Base-by-base conservation (phyloP, 2,797 vertebrate genomes). In the Taeniopygia guttata region DNA sequence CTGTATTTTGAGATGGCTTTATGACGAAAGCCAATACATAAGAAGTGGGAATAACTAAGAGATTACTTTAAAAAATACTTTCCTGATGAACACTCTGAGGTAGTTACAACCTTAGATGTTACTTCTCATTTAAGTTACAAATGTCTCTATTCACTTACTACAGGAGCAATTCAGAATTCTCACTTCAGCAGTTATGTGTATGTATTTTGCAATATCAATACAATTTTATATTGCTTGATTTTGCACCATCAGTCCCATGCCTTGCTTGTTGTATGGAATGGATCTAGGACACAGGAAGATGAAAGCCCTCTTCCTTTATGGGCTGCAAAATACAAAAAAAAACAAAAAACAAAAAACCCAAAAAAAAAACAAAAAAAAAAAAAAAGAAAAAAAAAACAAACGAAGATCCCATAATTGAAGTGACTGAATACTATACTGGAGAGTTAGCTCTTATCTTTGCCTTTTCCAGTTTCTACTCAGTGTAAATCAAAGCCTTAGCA, bases 401-500 rank as follows among this genome's bases (percentile, higher is more conserved):
- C 30, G 34, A 84, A 25, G 32, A 82, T 73, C 36, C 45, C 29
- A 34, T 62, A 90, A 87, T 79, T 83, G 63, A 85, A 67, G 38
- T 21, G 26, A 77, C 36, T 64, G 56, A 77, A 74, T 51, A 72
- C 34, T 66, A 6, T 42, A 49, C 26, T 34, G 11, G 16, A 86
- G 55, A 90, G 32, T 54, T 62, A 83, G 36, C 42, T 78, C 58
- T 89, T 88, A 72, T 34, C 64, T 78, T 46, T 74, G 32, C 22
- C 62, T 90, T 91, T 73, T 29, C 43, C 84, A 58, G 15, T 82
- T 94, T 79, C 84, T 78, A 26, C 48, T 76, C 63, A 36, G 74
- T 69, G 62, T 49, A 96, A 90, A 93, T 95, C 89, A 94, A 92
- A 87, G 74, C n/a, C 63, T 84, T 78, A 55, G 43, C 77, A 84